Percentiles rank a stretch among this genome's conserved stretches.
Evolutionary conservation across 2,797 vertebrate genomes (phyloP).

Genomic region (Fistularia tabacaria): DNA sequence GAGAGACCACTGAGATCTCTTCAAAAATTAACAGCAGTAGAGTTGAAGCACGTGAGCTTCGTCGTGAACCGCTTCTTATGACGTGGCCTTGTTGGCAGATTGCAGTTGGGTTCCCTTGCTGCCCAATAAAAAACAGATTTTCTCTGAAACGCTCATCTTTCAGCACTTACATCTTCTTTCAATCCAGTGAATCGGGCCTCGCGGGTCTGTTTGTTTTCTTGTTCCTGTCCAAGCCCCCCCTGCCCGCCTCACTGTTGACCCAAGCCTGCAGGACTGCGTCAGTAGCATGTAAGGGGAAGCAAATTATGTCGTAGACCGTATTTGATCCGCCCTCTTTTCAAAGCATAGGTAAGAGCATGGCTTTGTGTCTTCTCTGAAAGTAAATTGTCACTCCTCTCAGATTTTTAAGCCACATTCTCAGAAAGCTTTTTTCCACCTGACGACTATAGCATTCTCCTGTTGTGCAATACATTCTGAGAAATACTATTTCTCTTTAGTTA

Average conservation of each 20-base stretch:
- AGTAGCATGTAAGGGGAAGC: slow-evolving; percentile 35
- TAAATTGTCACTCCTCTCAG: slow-evolving; percentile 28
- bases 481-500: slow-evolving; percentile 53
- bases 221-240: background rate
- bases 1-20: slow-evolving; percentile 16
- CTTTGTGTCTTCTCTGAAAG: slow-evolving; percentile 22
- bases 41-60: background rate
- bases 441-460: slow-evolving; percentile 7
- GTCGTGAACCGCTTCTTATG: slow-evolving; percentile 12
- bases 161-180: slow-evolving; percentile 8
- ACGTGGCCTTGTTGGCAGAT: slow-evolving; percentile 36
- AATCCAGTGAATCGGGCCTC: slow-evolving; percentile 16
- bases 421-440: slow-evolving; percentile 9
- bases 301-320: no score
- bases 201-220: slow-evolving; percentile 18
- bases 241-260: slow-evolving; percentile 38
- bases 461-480: slow-evolving; percentile 40
- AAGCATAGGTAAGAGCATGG: no score
- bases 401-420: slow-evolving; percentile 37
- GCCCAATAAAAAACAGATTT: slow-evolving; percentile 9
- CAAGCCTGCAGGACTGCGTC: slow-evolving; percentile 4
- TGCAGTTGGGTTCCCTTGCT: slow-evolving; percentile 41
- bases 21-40: slow-evolving; percentile 2
- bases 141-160: slow-evolving; percentile 4
- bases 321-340: slow-evolving; percentile 1